Base-by-base conservation (phyloP, 2,113 vertebrate genomes). In the Martes martes region DNA sequence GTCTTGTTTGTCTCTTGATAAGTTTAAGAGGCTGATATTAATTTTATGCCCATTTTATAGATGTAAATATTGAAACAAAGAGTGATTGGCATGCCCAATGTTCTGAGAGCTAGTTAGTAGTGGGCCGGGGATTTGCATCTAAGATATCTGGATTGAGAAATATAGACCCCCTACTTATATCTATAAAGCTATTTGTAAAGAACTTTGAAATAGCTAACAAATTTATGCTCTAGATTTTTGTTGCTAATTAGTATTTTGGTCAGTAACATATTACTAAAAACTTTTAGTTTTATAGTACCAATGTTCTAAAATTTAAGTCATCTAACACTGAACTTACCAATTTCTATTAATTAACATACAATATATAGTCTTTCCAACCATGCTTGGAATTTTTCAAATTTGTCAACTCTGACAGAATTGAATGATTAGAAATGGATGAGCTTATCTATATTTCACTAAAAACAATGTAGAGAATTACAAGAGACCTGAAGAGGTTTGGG, bases 321-420 rank as follows among this genome's bases (percentile, higher is more conserved):
- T 39, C 3, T 24, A 69, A 86, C 31, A 63, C 5, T 71, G 31
- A 67, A 76, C 39, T 61, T 47, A 0, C 45, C 2, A 74, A 18
- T 65, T 88, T 93, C 45, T 31, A 33, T 80, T 59, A 55, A 69
- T 90, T 63, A 87, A 69, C 6, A 18, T 1, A 23, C 1, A 52
- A 0, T 9, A n/a, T 16, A 63, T 15, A 18, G 0, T 1, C 1
- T 57, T 71, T 73, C 9, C 6, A 65, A 47, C 4, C 0, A 23
- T 50, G 24, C 3, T 36, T 82, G 10, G 36, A 78, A 3, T 8
- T 26, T 92, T 92, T 94, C 15, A 67, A 61, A 36, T 86, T 45
- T 63, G 33, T 71, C 31, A 39, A 2, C 14, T 85, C 4, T 63
- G 3, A 50, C 57, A 10, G 24, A 57, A 1, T 33, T 71, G 4